These are phyloP conservation scores for Taphrorychus bicolor DNA, from an alignment of 2,888 invertebrate genomes.

Conservation along the genomic window DNA sequence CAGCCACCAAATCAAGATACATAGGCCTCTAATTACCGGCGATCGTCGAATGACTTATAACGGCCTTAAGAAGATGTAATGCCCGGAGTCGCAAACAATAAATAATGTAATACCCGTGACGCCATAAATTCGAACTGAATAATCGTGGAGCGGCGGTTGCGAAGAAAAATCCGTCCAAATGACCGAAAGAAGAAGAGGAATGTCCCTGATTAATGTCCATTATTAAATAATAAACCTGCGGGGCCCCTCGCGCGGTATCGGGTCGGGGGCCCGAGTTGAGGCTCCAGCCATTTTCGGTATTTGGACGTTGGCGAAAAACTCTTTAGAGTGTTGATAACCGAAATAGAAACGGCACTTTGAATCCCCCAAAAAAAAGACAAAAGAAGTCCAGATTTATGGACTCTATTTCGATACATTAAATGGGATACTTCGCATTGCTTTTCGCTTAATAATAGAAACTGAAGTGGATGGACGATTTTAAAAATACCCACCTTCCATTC, in stretches of 20 bases:
- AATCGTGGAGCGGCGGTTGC: conserved; percentile 25
- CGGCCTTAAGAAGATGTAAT: conserved; percentile 28
- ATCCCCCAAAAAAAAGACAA: not conserved
- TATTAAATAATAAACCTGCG: conserved; percentile 38
- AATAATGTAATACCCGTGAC: conserved; percentile 32
- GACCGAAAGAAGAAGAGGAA: conserved; percentile 36
- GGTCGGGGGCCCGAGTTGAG: conserved; percentile 18
- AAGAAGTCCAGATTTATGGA: conserved; percentile 16
- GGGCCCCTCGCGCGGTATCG: conserved; percentile 2
- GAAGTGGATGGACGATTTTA: not conserved
- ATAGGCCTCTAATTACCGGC: conserved; percentile 12
- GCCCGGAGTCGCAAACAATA: conserved; percentile 30
- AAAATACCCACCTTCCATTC: conserved; percentile 5
- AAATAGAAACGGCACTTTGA: not conserved
- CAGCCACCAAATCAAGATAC: conserved; percentile 14
- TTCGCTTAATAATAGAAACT: conserved; percentile 22
- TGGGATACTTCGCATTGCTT: conserved; percentile 15
- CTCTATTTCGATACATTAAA: conserved; percentile 21
- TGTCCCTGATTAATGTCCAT: conserved; percentile 35
- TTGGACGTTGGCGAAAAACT: not conserved
- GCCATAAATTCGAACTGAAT: conserved; percentile 33
- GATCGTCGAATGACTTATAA: conserved; percentile 14
- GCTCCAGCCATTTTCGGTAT: not conserved
- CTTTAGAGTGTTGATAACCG: not conserved
- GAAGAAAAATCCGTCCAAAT: conserved; percentile 34